Base-by-base conservation (phyloP, 2,113 vertebrate genomes). In the Myotis lucifugus region DNA sequence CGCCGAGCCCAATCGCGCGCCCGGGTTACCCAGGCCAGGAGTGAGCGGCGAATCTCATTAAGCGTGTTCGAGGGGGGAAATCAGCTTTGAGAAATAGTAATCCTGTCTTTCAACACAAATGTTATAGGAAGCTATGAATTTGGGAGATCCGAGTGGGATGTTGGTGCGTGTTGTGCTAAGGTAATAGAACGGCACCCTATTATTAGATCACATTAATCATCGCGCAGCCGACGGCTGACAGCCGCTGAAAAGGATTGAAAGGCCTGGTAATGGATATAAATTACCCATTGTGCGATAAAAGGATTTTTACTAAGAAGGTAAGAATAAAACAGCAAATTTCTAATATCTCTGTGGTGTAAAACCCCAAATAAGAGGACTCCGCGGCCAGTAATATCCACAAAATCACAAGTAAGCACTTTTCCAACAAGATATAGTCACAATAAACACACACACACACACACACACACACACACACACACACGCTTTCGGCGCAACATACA, bases 181-280 rank as follows among this genome's bases (percentile, higher is more conserved):
- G 99, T 99, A 99, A 99, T 99, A 99, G 99, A 99, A 99, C 99
- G 99, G 99, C 99, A 99, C 99, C 99, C 99, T 99, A 99, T 99
- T 99, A 99, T 99, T 99, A 99, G 99, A 99, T 99, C 99, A 99
- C 99, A 99, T 99, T 99, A 99, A 99, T 99, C 99, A 99, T 99
- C 98, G 99, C 99, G 99, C 99, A 99, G 99, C 99, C 99, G 99
- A 99, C 99, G 99, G 99, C 98, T 99, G 99, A 99, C 99, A 99
- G 99, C 98, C 99, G 98, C 99, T 99, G 99, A 99, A 99, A 99
- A 99, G 99, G 99, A 99, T 99, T 99, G 99, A 99, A 99, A 99
- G 99, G 99, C 99, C 99, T 99, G 99, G 99, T 99, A 99, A 99
- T 99, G 99, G 99, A 99, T 99, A 99, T 99, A 99, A 99, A 99